phyloP scores from a whole-genome alignment of 2,888 invertebrate species.

The Melangyna quadrimaculata region DNA sequence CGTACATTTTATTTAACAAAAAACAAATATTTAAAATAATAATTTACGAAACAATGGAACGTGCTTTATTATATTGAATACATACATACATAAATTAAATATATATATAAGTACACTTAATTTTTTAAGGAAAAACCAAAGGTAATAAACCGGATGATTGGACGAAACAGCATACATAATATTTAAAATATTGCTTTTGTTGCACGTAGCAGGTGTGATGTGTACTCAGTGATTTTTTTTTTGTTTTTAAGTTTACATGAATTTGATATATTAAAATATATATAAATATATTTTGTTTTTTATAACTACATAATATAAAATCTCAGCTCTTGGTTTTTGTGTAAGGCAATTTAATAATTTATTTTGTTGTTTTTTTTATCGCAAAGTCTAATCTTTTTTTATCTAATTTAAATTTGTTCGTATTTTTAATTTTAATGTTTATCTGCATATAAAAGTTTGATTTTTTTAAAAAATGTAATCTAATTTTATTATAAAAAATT shows the following conservation, averaged over 20 bases:
- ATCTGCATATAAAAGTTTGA: conserved; percentile 45
- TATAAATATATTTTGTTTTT: not conserved
- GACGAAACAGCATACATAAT: conserved; percentile 30
- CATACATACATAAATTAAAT: too few species aligned
- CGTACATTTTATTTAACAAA: conserved; percentile 39
- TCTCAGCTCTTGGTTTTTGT: conserved; percentile 53
- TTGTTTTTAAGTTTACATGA: conserved; percentile 5
- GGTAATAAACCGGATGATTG: not conserved
- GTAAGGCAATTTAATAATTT: conserved; percentile 60
- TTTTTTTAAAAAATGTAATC: not conserved
- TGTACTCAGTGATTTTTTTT: conserved; percentile 26
- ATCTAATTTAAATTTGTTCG: conserved; percentile 53
- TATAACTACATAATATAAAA: conserved; percentile 25
- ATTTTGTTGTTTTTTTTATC: conserved; percentile 10
- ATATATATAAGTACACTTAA: conserved; percentile 52
- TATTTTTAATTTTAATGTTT: conserved; percentile 2
- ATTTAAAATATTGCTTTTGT: conserved; percentile 30
- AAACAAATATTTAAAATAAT: not conserved
- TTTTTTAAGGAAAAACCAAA: not conserved
- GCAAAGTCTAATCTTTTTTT: conserved; percentile 45
- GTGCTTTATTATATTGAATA: conserved; percentile 55
- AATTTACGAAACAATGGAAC: conserved; percentile 67
- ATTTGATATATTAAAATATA: conserved; percentile 16
- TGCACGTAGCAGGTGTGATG: conserved; percentile 39
- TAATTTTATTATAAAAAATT: conserved; percentile 15